Evolutionary conservation across 2,113 vertebrate species (phyloP).

Genomic region (Odobenus rosmarus): DNA sequence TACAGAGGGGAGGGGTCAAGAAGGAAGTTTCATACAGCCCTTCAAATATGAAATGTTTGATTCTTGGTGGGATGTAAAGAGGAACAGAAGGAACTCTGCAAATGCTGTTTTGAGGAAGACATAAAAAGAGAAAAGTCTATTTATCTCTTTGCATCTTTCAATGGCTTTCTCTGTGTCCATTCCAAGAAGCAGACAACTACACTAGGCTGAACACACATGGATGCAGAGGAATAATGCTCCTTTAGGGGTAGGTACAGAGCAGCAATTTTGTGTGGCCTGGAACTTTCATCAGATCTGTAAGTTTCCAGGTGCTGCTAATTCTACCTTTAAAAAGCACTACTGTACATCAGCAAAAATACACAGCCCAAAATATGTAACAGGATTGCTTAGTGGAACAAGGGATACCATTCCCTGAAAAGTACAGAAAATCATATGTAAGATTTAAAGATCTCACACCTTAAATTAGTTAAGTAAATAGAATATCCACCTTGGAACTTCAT

Average conservation of each 20-base stretch:
- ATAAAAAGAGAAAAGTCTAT: conserved; percentile 3
- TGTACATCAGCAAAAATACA: conserved; percentile 5
- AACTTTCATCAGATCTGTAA: not conserved
- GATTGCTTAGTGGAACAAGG: not conserved
- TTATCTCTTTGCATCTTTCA: not conserved
- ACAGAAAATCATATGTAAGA: not conserved
- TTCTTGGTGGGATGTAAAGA: not conserved
- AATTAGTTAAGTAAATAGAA: not conserved
- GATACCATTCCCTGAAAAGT: not conserved
- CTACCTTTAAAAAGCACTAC: conserved; percentile 3
- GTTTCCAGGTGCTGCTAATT: not conserved
- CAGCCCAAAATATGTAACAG: not conserved
- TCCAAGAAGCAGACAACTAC: not conserved
- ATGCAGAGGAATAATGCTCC: not conserved
- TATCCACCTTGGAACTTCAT: not conserved
- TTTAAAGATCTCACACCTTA: conserved; percentile 19
- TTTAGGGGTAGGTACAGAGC: not conserved
- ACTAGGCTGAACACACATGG: not conserved
- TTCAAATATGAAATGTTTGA: conserved; percentile 14
- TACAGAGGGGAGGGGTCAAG: not conserved
- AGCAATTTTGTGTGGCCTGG: not conserved
- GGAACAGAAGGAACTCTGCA: not conserved
- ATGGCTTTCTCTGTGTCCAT: not conserved
- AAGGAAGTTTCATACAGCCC: not conserved
- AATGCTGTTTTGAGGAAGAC: conserved; percentile 38